Evolutionary conservation across 1,140 invertebrate species (phyloP).

Genomic region (Monomorium pharaonis): DNA sequence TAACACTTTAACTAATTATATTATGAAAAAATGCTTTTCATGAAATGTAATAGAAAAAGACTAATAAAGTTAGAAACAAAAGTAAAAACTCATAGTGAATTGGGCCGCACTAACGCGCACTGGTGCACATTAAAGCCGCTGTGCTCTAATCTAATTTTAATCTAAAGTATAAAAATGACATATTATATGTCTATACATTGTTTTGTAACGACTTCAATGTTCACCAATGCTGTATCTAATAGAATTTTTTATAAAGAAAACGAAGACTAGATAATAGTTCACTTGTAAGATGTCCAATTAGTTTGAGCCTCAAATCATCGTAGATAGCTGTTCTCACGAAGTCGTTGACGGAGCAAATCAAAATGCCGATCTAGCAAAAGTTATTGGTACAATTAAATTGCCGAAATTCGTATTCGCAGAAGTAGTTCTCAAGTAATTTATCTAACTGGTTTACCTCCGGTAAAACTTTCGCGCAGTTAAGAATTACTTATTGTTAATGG

Average conservation of each 20-base stretch:
- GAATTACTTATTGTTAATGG: slow-evolving; percentile 17
- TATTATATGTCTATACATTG: too few relatives aligned
- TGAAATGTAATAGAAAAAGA: not conserved
- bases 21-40: slow-evolving; percentile 1
- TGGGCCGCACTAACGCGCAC: too few relatives aligned
- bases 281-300: not conserved
- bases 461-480: slow-evolving; percentile 1
- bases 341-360: slow-evolving; percentile 10
- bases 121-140: too few relatives aligned
- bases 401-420: not conserved
- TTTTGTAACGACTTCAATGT: too few relatives aligned
- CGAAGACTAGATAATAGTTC: not conserved
- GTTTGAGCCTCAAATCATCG: not conserved
- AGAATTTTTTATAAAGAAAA: too few relatives aligned
- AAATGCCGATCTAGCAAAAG: not conserved
- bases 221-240: too few relatives aligned
- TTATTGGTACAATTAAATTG: slow-evolving; percentile 9
- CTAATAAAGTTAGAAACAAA: not conserved
- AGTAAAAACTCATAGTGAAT: not conserved
- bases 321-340: not conserved
- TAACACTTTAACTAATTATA: not conserved
- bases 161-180: too few relatives aligned
- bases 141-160: too few relatives aligned
- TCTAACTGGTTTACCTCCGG: not conserved
- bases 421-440: not conserved